A percentile compares a stretch with the other conserved stretches of the same genome.
phyloP scores from a whole-genome alignment of 35 echinoderm and acorn worm species.

The Stichopus chloronotus region DNA sequence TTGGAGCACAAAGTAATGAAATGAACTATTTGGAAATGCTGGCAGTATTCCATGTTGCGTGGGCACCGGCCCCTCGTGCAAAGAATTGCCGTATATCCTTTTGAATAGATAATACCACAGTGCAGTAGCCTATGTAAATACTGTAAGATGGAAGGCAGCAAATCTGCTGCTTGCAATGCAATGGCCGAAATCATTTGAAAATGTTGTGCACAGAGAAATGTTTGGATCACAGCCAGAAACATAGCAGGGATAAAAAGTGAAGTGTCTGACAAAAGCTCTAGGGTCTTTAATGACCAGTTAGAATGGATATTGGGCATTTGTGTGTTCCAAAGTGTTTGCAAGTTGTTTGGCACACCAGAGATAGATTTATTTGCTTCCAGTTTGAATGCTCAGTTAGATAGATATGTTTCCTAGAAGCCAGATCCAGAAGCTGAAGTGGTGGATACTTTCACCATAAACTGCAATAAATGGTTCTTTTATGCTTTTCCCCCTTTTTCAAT shows the following conservation, averaged over 20 bases:
- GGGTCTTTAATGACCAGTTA: conserved; percentile 23
- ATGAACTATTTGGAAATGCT: conserved; percentile 51
- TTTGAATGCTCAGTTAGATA: conserved; percentile 22
- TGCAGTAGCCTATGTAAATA: conserved; percentile 47
- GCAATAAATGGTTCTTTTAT: conserved; percentile 32
- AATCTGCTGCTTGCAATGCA: conserved; percentile 29
- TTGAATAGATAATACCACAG: conserved; percentile 25
- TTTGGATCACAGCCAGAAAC: conserved; percentile 35
- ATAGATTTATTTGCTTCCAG: conserved; percentile 56
- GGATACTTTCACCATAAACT: conserved; percentile 31
- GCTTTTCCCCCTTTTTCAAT: conserved; percentile 34
- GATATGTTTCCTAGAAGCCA: conserved; percentile 41
- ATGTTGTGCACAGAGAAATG: background rate
- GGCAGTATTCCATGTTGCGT: background rate
- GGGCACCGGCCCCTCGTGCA: background rate
- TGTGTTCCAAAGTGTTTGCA: background rate
- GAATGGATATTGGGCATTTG: conserved; percentile 33
- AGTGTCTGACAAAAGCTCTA: conserved; percentile 7
- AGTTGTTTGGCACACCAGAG: background rate
- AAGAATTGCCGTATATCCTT: background rate
- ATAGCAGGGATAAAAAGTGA: conserved; percentile 12
- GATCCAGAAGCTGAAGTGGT: background rate
- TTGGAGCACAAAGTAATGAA: conserved; percentile 3
- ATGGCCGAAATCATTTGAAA: conserved; percentile 17
- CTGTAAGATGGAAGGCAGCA: conserved; percentile 48